phyloP scores from a whole-genome alignment of 2,797 vertebrate species.

The Apodemus agrarius region DNA sequence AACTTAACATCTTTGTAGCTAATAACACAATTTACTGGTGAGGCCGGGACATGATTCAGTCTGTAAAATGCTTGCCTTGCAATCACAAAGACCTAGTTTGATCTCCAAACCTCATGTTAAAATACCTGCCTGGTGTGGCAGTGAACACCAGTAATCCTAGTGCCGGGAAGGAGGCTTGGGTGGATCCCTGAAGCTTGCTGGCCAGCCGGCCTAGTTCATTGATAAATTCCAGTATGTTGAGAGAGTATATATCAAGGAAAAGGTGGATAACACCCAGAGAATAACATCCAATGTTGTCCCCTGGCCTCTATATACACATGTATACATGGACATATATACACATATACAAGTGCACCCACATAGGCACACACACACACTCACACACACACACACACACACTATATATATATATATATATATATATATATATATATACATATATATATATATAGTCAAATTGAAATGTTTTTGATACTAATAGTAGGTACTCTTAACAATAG shows the following conservation, averaged over 20 bases:
- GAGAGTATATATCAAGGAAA: not conserved
- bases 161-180: not conserved
- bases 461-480: slow-evolving; percentile 9
- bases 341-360: not conserved
- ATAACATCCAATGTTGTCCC: not conserved
- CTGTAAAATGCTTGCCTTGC: not conserved
- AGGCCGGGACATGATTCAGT: not conserved
- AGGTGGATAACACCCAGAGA: not conserved
- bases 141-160: not conserved
- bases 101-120: not conserved
- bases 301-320: not conserved
- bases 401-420: too few relatives aligned
- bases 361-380: not conserved
- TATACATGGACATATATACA: not conserved
- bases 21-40: not conserved
- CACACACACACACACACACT: not conserved
- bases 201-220: not conserved
- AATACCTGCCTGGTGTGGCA: not conserved
- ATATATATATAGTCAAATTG: not conserved
- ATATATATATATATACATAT: not conserved
- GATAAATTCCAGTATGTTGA: not conserved
- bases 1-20: not conserved
- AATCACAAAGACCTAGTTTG: not conserved
- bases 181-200: not conserved
- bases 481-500: not conserved